Evolutionary conservation across 1,140 invertebrate species (phyloP), one percentile per base, ranked within the genome.

Genomic region (Drosophila seguyi): DNA sequence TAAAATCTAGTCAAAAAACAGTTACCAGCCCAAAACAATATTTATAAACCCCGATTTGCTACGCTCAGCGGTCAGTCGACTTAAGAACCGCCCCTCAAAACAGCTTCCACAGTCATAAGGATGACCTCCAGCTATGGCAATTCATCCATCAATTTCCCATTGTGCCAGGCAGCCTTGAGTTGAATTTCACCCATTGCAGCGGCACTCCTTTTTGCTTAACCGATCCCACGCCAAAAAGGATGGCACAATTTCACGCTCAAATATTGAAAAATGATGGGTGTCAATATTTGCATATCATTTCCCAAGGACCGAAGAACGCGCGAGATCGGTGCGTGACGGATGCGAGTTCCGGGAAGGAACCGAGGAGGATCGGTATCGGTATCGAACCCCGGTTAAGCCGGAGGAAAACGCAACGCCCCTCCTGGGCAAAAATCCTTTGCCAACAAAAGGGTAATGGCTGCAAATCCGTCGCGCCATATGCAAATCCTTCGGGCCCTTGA

Each of bases 241-340:
- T 66, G 47, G 22, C 47, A 42, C 47, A 48, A 56, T 77, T 83
- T 90, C 85, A 90, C 85, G 85, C 67, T 76, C 36, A 68, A 73
- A 82, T 81, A 88, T 91, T 91, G 83, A 82, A 79, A 91, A 91
- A 91, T 88, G 73, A 91, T 88, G 78, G 82, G 68, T 79, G 83
- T 91, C 72, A 91, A 91, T 91, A 91, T 91, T 91, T 91, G 88
- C 83, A 91, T 91, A 91, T 88, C 82, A 86, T 61, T 76, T 71
- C 13, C 31, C 45, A 68, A 34, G 71, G 29, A n/a, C 53, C 50
- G n/a, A 45, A 47, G 29, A 34, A 55, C n/a, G 42, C 25, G 31
- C 6, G 57, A 38, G 63, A 83, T 72, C 68, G 42, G 29, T 59
- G 82, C 87, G 82, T 76, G 82, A 87, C 77, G 74, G 61, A 61